Percentiles rank a stretch among this genome's conserved stretches.
phyloP scores from a whole-genome alignment of 1,140 invertebrate genomes.

The Musca vetustissima region DNA sequence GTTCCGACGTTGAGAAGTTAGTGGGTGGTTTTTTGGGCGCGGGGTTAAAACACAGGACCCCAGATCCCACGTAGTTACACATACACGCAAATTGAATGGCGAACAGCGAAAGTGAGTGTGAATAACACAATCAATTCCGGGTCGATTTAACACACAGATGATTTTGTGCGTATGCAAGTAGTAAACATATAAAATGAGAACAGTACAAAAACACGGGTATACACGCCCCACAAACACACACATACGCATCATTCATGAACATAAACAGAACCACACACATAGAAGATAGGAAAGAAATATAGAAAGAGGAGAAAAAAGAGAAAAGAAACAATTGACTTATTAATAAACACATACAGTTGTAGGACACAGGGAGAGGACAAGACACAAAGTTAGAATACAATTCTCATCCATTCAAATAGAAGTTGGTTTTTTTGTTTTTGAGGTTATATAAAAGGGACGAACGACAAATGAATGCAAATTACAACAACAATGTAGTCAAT shows the following conservation, averaged over 20 bases:
- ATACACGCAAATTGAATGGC: background rate
- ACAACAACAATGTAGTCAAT: background rate
- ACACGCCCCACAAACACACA: background rate
- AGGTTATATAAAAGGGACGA: background rate
- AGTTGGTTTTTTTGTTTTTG: too few species aligned
- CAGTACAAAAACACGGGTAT: background rate
- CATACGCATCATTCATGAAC: too few species aligned
- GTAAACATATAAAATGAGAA: constrained; percentile 1
- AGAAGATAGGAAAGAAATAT: too few species aligned
- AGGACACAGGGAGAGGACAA: background rate
- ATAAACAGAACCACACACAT: too few species aligned
- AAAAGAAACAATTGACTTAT: constrained; percentile 7
- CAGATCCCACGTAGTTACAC: background rate
- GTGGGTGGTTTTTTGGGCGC: background rate
- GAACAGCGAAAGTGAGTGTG: background rate
- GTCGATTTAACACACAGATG: constrained; percentile 11
- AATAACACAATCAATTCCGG: constrained; percentile 11
- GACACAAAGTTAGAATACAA: background rate
- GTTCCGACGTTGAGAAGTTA: background rate
- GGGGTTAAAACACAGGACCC: background rate
- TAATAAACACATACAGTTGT: too few species aligned
- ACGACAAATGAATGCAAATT: background rate
- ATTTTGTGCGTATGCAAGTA: constrained; percentile 3
- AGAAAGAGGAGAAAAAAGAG: background rate
- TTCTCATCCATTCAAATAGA: constrained; percentile 5